phyloP scores from a whole-genome alignment of 2,797 vertebrate genomes.

The Leptodactylus fallax region DNA sequence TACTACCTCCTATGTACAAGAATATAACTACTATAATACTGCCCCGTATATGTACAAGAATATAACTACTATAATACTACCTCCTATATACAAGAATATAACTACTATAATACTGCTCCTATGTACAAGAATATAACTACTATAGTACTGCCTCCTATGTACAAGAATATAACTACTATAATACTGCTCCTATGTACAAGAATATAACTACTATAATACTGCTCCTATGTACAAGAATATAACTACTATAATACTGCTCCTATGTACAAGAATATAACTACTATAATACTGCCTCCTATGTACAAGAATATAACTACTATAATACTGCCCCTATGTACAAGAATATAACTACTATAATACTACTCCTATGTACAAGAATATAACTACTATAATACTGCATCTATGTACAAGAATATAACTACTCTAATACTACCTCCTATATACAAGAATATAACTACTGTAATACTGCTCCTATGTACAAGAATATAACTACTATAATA shows the following conservation, averaged over 20 bases:
- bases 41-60: slow-evolving; percentile 1
- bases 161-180: too few species aligned
- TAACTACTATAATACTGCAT: too few species aligned
- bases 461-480: background rate
- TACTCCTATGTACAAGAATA: too few species aligned
- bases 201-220: too few species aligned
- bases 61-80: background rate
- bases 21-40: slow-evolving; percentile 10
- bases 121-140: too few species aligned
- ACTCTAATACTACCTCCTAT: background rate
- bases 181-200: too few species aligned
- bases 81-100: background rate
- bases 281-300: background rate
- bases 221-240: too few species aligned
- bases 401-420: background rate
- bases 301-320: background rate
- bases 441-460: background rate
- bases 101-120: background rate
- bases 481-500: background rate
- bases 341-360: too few species aligned
- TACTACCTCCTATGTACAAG: background rate
- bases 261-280: background rate
- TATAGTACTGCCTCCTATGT: too few species aligned
- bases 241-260: too few species aligned
- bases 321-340: too few species aligned